Conservation (phyloP, 2,113 vertebrate genomes). For the Vombatus ursinus region DNA sequence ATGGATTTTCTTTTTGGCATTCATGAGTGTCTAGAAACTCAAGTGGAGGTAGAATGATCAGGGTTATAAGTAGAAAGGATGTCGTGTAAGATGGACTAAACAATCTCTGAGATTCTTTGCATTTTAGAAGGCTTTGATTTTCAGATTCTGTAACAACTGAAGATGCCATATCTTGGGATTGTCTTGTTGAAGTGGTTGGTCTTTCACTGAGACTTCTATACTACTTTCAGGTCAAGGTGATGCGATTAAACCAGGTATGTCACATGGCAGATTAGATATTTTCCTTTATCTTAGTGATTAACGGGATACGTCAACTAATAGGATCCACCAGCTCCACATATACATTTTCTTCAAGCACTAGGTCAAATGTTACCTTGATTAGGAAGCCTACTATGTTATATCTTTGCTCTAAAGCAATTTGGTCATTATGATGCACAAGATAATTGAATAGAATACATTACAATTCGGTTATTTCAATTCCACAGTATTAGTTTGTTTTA, state of each 20-base stretch:
- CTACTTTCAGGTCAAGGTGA: neutral
- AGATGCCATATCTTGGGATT: neutral
- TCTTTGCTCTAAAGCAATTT: neutral
- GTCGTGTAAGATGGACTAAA: neutral
- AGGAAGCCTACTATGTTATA: neutral
- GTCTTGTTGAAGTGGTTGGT: neutral
- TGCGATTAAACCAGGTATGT: neutral
- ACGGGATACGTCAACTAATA: neutral
- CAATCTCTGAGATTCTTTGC: neutral
- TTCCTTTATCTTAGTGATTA: neutral
- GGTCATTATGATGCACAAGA: neutral
- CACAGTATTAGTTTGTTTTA: rapidly evolving
- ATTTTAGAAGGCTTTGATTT: neutral
- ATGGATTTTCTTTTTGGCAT: neutral
- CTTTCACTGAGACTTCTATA: neutral
- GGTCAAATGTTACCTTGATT: neutral
- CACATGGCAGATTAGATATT: too few relatives aligned
- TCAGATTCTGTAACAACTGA: neutral
- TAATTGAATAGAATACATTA: rapidly evolving
- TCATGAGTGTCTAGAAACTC: neutral
- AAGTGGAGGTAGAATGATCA: neutral
- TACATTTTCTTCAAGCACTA: neutral
- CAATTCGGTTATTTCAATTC: neutral
- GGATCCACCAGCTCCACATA: neutral
- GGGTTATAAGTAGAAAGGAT: neutral